phyloP scores from a whole-genome alignment of 2,797 vertebrate species.

The Coranthus polyacanthus region DNA sequence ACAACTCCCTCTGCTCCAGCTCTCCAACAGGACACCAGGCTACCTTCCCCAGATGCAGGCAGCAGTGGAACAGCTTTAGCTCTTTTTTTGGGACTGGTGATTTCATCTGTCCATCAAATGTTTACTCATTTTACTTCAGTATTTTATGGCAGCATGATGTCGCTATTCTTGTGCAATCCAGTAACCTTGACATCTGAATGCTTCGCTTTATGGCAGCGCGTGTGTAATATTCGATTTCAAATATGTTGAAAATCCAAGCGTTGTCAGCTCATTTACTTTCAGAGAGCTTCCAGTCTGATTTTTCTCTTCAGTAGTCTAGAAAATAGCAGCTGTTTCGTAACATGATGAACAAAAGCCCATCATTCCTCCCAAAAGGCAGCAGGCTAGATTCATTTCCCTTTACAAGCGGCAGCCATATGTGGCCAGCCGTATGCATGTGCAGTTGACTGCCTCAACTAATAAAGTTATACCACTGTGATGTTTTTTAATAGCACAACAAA shows the following conservation, averaged over 20 bases:
- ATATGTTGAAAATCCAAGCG: slow-evolving; percentile 9
- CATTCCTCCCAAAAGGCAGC: slow-evolving; percentile 51
- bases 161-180: neutral
- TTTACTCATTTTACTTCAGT: slow-evolving; percentile 1
- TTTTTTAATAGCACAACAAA: slow-evolving; percentile 54
- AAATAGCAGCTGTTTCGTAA: slow-evolving; percentile 71
- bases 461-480: slow-evolving; percentile 56
- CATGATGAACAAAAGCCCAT: slow-evolving; percentile 57
- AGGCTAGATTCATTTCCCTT: slow-evolving; percentile 45
- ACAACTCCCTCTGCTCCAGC: slow-evolving; percentile 43
- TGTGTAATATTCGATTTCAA: slow-evolving; percentile 6
- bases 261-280: slow-evolving; percentile 5
- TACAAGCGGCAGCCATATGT: slow-evolving; percentile 61
- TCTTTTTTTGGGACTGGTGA: neutral
- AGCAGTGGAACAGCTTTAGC: slow-evolving; percentile 39
- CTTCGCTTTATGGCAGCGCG: neutral
- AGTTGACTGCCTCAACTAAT: slow-evolving; percentile 56
- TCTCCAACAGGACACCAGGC: slow-evolving; percentile 43
- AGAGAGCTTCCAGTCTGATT: slow-evolving; percentile 24
- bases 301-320: slow-evolving; percentile 31
- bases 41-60: slow-evolving; percentile 21
- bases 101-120: slow-evolving; percentile 19
- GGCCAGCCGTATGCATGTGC: slow-evolving; percentile 37
- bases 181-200: slow-evolving; percentile 34
- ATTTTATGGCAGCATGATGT: slow-evolving; percentile 8